Base-by-base conservation (phyloP, 2,797 vertebrate genomes). In the Austrolebias charrua region DNA sequence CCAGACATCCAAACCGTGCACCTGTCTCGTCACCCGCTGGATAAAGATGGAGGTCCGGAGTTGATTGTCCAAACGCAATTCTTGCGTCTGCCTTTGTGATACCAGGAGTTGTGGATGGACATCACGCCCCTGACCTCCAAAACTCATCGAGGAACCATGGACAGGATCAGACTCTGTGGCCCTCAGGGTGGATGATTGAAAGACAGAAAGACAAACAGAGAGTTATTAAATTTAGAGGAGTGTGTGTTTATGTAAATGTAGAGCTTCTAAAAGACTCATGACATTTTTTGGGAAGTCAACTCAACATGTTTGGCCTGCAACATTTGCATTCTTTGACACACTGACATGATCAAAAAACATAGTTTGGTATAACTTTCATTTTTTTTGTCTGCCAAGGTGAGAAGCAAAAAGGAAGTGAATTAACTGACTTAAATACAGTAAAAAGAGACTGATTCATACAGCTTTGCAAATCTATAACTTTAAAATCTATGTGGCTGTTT, bases 21-120 rank as follows among this genome's bases (percentile, higher is more conserved):
- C 49, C 66, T 28, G 33, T 15, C 6, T 40, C 3, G 65, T 24
- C 35, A 50, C 31, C 7, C 19, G 44, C 46, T 3, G 0, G 43
- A 71, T 43, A 54, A 47, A 2, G 15, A 58, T 7, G 87, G 91
- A 68, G 78, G 86, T 90, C 88, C 83, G 92, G 88, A 90, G 95
- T 92, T 95, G 95, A 96, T 95, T 96, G 95, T 96, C 95, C 95
- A 95, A 96, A 96, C 94, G 95, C 95, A 96, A 96, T 95, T 95
- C 95, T 95, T 95, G 95, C 84, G 84, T 91, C 88, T 92, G 86
- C 76, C 78, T 86, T 76, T 86, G 70, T 90, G 79, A 91, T 89
- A 91, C 89, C 92, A 94, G 95, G 95, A 95, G 93, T 95, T 96
- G 94, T 91, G 94, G 92, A 92, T 95, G 95, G 94, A 94, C 95